Evolutionary conservation across 2,797 vertebrate species (phyloP), one percentile per base, ranked within the genome.

Genomic region (Parambassis ranga): DNA sequence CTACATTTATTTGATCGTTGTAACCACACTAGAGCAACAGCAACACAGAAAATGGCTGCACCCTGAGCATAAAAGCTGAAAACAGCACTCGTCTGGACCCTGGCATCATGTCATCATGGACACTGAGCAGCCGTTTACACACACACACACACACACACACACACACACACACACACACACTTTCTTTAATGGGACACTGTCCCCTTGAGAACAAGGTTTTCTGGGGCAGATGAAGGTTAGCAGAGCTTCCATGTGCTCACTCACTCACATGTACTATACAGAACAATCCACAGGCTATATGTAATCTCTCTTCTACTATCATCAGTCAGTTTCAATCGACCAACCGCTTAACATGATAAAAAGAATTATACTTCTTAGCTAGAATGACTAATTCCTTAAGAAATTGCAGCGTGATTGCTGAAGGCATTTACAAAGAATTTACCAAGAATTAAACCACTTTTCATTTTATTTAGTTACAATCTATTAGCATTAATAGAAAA

Each of bases 191-290:
- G 64, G 78, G 66, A 68, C 75, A 77, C 49, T 24, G 64, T 65
- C 37, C 84, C 46, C 74, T 5, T 10, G 79, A 75, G 77, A 59
- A 53, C 24, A 26, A 57, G 46, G 43, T 49, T 82, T 81, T 84
- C 69, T 84, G 44, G 81, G 72, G 49, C 79, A 79, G 71, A 62
- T 65, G 46, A 71, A 64, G 71, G 79, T 67, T 39, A 77, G 58
- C 32, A 39, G 53, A 70, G 30, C 50, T 55, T 28, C 38, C 46
- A 46, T 30, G 33, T 49, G 52, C n/a, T 41, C 19, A 24, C n/a
- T 36, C 24, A 64, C 60, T 73, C 48, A 41, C 42, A 51, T 50
- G 38, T 46, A 20, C 36, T 28, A 38, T 26, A 38, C 19, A 63
- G 23, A 19, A 24, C 3, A 6, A 47, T n/a, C n/a, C 58, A 68